These are phyloP conservation scores for human (Homo sapiens) DNA, from an alignment of 2,113 vertebrate genomes.

Conservation along the genomic window DNA sequence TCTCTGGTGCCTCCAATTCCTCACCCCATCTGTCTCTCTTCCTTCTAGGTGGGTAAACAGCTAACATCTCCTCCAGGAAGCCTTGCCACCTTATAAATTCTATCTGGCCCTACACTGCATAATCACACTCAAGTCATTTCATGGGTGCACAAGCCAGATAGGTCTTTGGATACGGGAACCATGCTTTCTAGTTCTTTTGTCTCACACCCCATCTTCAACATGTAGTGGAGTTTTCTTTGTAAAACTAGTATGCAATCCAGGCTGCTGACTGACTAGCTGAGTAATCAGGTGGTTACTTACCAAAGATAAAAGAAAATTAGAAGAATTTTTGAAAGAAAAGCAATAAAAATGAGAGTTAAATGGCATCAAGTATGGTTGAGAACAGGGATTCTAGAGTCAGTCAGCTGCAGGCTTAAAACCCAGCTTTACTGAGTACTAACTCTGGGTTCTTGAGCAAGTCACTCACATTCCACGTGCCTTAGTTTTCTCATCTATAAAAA, in stretches of 20 bases:
- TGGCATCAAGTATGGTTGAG: neutral
- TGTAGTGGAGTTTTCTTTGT: neutral
- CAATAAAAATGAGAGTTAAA: neutral
- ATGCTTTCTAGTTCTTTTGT: neutral
- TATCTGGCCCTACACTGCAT: neutral
- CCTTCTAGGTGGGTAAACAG: neutral
- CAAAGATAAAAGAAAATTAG: neutral
- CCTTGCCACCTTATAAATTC: neutral
- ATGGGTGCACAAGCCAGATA: neutral
- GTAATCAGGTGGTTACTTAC: neutral
- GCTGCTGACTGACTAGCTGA: neutral
- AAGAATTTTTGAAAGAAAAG: neutral
- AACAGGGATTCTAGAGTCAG: constrained; percentile 4
- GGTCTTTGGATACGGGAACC: neutral
- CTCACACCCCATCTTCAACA: neutral
- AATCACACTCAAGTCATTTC: neutral
- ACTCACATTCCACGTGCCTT: neutral
- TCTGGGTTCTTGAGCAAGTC: neutral
- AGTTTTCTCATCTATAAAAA: neutral
- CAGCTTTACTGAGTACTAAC: neutral
- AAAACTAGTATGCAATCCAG: neutral
- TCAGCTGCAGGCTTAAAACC: neutral
- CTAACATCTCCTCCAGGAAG: neutral
- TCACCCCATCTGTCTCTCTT: neutral
- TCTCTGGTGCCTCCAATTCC: neutral